Base-by-base conservation (phyloP, 1,140 invertebrate genomes). In the Physella acuta region DNA sequence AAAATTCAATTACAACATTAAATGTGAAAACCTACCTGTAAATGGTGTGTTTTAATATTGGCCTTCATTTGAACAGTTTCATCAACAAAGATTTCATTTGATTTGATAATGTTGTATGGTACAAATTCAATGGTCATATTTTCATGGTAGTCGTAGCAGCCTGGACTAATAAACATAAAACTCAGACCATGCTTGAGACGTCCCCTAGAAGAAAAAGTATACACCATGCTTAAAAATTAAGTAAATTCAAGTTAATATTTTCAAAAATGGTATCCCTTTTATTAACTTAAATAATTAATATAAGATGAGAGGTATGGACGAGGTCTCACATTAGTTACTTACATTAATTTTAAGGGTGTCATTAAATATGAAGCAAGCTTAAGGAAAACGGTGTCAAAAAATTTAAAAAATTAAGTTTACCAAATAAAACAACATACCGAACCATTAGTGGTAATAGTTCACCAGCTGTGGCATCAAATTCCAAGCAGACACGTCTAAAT, bases 101-200 rank as follows among this genome's bases (percentile, higher is more conserved):
- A 14, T 5, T 11, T 4, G 4, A 24, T 4, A n/a, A 55, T 24
- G 24, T 55, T 55, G 24, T 55, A 55, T n/a, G 52, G 52, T n/a
- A 55, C 24, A 55, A 55, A 55, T 24, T 55, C 52, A 26, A 55
- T 55, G 52, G 52, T 55, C 5, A n/a, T 11, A 14, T 24, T 5
- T 11, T 55, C 26, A 26, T 5, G 14, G 26, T 24, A 4, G 4
- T 71, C 72, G 36, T 75, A 71, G 37, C 75, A 72, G 16, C 73
- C 71, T 16, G 72, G 72, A 71, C 73, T 79, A 53, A 76, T 75
- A 62, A 78, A 79, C 8, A 79, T 71, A 53, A 79, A 79, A 62
- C 72, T 78, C 59, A 71, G 58, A 39, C 76, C 78, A 34, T 78
- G 76, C 49, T 73, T 71, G 58, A 79, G 67, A 17, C 78, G 63